Evolutionary conservation across 2,113 vertebrate genomes (phyloP), one percentile per base, ranked within the genome.

Genomic region (Chionodraco myersi): DNA sequence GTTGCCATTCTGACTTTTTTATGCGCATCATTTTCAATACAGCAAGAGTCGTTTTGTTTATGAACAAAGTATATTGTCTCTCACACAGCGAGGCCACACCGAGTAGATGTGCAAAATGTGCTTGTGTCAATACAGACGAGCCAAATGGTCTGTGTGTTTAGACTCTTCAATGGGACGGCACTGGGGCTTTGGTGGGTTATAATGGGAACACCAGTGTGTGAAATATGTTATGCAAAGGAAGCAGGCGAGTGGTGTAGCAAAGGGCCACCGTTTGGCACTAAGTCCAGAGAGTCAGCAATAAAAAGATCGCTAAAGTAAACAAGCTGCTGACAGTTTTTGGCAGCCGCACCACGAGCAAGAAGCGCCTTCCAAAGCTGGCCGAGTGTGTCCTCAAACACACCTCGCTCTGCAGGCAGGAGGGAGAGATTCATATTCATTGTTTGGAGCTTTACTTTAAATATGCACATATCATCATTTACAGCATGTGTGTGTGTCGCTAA

Each of bases 201-300:
- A 93, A 93, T 93, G 90, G 92, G 86, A 91, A 94, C 89, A 89
- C 73, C 88, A 93, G 89, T 89, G 88, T 93, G 93, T 93, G 92
- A 95, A 95, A 94, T 90, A 92, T 91, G 89, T 91, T 91, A 87
- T 86, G 86, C 85, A 91, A 91, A 93, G 89, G 90, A 92, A 91
- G 82, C 82, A 89, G 84, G 84, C 71, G 68, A 79, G 77, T 83
- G 86, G 81, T 88, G 88, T 56, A 78, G 86, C 83, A 73, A 80
- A 86, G 83, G 72, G 75, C 80, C 87, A 77, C 30, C 72, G 51
- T 88, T 91, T 93, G 91, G 91, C 89, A 91, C 70, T 76, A 87
- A 89, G 86, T 87, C 59, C 26, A 81, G 79, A 84, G 88, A 88
- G 89, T 93, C 91, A 93, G 91, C 90, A 92, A 61, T 85, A 90